Evolutionary conservation across 2,888 invertebrate species (phyloP).

Genomic region (Dusona sp.): DNA sequence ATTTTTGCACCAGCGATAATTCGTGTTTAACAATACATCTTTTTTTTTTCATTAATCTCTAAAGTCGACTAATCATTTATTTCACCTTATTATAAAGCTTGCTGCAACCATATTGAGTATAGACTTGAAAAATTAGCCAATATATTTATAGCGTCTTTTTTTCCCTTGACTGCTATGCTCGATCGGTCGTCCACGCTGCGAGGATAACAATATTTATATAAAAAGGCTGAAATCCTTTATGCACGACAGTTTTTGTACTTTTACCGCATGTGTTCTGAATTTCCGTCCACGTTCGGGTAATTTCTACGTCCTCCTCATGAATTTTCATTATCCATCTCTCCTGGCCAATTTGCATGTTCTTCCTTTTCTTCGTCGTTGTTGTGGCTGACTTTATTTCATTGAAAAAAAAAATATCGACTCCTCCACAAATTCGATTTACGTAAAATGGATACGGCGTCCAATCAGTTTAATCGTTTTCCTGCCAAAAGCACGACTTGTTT

Average conservation of each 20-base stretch:
- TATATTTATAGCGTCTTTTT: slow-evolving; percentile 34
- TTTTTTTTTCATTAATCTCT: neutral
- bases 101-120: slow-evolving; percentile 8
- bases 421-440: slow-evolving; percentile 6
- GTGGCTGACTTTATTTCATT: neutral
- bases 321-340: neutral
- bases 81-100: neutral
- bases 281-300: neutral
- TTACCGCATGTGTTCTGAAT: slow-evolving; percentile 6
- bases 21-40: neutral
- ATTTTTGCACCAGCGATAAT: neutral
- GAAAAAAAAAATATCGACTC: neutral
- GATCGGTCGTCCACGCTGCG: slow-evolving; percentile 20
- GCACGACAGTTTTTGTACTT: slow-evolving; percentile 22
- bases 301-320: neutral
- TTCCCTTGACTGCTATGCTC: slow-evolving; percentile 41
- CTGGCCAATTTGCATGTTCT: slow-evolving; percentile 8
- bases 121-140: slow-evolving; percentile 26
- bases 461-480: slow-evolving; percentile 6
- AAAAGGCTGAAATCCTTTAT: slow-evolving; percentile 27
- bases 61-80: neutral
- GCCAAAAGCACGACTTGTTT: slow-evolving; percentile 36
- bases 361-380: neutral
- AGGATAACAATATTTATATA: neutral
- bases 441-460: slow-evolving; percentile 7